Percentiles rank a stretch among this genome's conserved stretches.
phyloP scores from a whole-genome alignment of 1,140 invertebrate genomes.

The Pararge aegeria region DNA sequence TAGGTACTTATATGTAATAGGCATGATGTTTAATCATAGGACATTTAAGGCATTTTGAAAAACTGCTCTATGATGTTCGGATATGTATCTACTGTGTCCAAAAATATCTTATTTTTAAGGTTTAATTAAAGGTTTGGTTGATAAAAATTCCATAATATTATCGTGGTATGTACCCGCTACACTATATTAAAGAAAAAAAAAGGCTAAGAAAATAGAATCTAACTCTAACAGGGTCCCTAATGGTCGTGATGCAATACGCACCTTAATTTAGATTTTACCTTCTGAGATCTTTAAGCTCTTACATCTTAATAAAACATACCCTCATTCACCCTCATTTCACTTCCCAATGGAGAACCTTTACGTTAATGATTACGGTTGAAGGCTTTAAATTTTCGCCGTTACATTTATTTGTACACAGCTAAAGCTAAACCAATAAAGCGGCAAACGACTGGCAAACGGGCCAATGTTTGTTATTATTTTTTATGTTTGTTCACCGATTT shows the following conservation, averaged over 20 bases:
- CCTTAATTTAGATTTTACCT: neutral
- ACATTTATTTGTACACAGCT: neutral
- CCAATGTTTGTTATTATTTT: too few species aligned
- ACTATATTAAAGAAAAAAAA: neutral
- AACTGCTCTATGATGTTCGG: too few species aligned
- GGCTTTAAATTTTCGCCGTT: neutral
- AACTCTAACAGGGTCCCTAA: neutral
- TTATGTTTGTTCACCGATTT: too few species aligned
- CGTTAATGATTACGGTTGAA: neutral
- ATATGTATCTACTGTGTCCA: too few species aligned
- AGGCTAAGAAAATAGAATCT: neutral
- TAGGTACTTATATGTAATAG: too few species aligned
- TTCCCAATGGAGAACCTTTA: neutral
- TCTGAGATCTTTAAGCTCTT: neutral
- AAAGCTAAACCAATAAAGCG: neutral
- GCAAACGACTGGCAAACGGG: neutral
- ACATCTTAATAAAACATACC: constrained; percentile 6
- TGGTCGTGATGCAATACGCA: neutral
- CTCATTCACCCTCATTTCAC: neutral
- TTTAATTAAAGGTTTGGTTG: too few species aligned
- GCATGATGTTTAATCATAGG: too few species aligned
- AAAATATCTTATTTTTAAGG: too few species aligned
- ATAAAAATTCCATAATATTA: too few species aligned
- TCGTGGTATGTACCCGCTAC: too few species aligned
- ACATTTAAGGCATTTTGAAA: too few species aligned